phyloP scores from a whole-genome alignment of 2,888 invertebrate species.

The Macaria liturata region DNA sequence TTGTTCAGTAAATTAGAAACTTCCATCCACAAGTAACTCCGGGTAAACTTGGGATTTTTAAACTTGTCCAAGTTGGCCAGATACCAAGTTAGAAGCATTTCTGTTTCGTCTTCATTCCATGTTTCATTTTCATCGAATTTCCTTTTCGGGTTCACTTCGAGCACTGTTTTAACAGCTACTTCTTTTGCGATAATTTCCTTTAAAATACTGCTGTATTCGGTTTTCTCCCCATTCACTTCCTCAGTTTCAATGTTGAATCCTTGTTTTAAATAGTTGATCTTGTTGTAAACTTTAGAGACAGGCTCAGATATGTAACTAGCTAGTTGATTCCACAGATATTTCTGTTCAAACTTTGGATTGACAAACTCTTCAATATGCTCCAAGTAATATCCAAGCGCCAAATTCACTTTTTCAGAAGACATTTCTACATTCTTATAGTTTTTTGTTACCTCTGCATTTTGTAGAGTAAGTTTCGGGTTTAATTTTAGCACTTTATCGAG shows the following conservation, averaged over 20 bases:
- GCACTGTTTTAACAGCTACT: conserved; percentile 45
- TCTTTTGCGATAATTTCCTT: conserved; percentile 58
- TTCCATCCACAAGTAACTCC: conserved; percentile 71
- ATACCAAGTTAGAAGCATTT: conserved; percentile 67
- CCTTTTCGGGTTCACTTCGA: conserved; percentile 46
- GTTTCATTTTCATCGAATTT: conserved; percentile 42
- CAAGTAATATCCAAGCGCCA: conserved; percentile 63
- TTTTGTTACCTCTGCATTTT: conserved; percentile 46
- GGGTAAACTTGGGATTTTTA: conserved; percentile 69
- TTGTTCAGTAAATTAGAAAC: conserved; percentile 61
- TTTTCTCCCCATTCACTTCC: conserved; percentile 40
- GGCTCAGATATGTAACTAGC: conserved; percentile 57
- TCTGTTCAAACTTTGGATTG: conserved; percentile 67
- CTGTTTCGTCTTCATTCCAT: conserved; percentile 65
- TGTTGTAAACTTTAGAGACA: conserved; percentile 60
- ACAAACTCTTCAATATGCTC: conserved; percentile 67
- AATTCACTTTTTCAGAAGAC: conserved; percentile 52
- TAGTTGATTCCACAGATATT: conserved; percentile 67
- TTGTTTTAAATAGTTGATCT: conserved; percentile 68
- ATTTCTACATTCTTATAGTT: conserved; percentile 56
- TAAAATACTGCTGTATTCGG: conserved; percentile 45
- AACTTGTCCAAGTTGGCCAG: conserved; percentile 71
- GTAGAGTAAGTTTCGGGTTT: conserved; percentile 57
- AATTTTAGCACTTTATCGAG: conserved; percentile 57
- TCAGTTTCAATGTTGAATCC: conserved; percentile 48